Conservation (phyloP, 2,797 vertebrate species). For the Paedocypris micromegethes region DNA sequence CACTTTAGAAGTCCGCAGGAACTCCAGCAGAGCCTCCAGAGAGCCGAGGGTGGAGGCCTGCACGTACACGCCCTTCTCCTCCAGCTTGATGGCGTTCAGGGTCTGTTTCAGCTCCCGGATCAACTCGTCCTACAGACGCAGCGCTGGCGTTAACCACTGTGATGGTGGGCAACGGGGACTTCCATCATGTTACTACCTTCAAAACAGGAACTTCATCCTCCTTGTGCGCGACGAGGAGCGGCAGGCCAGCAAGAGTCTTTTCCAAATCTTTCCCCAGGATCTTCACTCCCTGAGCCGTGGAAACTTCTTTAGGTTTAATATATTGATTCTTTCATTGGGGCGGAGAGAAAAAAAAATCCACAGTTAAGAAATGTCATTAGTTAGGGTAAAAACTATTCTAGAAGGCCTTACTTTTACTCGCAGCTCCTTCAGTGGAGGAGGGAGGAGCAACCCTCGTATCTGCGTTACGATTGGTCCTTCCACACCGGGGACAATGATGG, state of each 20-base stretch:
- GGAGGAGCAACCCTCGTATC: conserved; percentile 89
- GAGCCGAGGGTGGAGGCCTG: conserved; percentile 95
- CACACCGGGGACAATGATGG: conserved; percentile 93
- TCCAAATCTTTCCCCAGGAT: conserved; percentile 96
- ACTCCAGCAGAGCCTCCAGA: conserved; percentile 94
- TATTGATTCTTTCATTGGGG: conserved; percentile 78
- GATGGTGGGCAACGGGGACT: no score
- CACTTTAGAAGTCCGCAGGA: conserved; percentile 92
- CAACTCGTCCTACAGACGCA: conserved; percentile 80
- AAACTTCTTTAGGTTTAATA: conserved; percentile 95
- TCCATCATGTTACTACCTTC: conserved; percentile 65
- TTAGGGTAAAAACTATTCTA: no score
- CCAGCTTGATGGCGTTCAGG: conserved; percentile 89
- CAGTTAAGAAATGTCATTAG: no score
- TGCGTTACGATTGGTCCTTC: conserved; percentile 97
- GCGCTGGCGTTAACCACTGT: neutral
- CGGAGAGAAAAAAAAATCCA: neutral
- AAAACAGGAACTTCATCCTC: conserved; percentile 93
- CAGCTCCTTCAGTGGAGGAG: conserved; percentile 93
- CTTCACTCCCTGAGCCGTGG: conserved; percentile 91
- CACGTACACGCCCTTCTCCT: conserved; percentile 97
- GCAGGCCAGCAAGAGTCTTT: conserved; percentile 89
- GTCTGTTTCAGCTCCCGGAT: conserved; percentile 93
- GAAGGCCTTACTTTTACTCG: conserved; percentile 79
- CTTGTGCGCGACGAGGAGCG: conserved; percentile 84